phyloP scores from a whole-genome alignment of 2,113 vertebrate species.

The Erythrocercus mccallii region DNA sequence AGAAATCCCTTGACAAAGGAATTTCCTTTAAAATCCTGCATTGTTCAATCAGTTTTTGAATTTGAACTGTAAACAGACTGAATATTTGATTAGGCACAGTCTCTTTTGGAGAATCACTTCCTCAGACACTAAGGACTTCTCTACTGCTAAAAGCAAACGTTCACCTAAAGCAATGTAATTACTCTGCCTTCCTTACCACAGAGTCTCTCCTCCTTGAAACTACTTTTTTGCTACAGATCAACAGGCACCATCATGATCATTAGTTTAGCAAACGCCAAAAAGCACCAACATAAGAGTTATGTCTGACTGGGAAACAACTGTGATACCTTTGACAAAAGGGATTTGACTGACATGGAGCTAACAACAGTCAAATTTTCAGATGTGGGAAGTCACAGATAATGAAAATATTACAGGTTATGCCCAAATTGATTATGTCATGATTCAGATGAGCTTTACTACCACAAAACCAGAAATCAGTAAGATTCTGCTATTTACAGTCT shows the following conservation, averaged over 20 bases:
- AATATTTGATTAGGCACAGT: background rate
- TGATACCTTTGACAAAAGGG: background rate
- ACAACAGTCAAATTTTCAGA: background rate
- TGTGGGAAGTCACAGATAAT: background rate
- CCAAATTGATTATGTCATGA: background rate
- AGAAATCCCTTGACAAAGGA: background rate
- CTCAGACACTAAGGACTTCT: background rate
- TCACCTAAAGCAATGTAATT: background rate
- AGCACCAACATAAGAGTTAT: background rate
- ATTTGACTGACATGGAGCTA: background rate
- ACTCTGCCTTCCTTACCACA: accelerated
- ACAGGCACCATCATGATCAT: background rate
- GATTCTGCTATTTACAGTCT: background rate
- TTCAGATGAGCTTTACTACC: background rate
- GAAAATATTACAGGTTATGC: background rate
- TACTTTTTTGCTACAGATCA: background rate
- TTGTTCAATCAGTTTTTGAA: background rate
- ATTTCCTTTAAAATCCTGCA: background rate
- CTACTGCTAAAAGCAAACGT: background rate
- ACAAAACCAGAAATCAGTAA: background rate
- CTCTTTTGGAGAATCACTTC: background rate
- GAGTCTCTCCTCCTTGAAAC: background rate
- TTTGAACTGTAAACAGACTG: background rate
- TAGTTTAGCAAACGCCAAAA: background rate
- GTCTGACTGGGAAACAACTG: background rate